These are phyloP conservation scores for Chinchilla lanigera DNA, from an alignment of 2,113 vertebrate genomes.

Conservation along the genomic window DNA sequence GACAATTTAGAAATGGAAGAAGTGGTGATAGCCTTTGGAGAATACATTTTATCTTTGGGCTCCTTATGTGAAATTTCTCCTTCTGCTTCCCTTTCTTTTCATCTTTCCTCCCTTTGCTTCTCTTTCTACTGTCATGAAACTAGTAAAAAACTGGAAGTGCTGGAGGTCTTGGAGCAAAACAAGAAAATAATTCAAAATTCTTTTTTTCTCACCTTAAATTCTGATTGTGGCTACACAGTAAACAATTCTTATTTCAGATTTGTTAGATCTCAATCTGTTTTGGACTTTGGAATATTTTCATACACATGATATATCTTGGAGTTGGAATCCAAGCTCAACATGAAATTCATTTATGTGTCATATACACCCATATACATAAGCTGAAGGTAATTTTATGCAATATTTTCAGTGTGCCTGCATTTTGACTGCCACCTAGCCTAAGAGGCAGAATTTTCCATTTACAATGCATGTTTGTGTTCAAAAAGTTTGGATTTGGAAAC, in stretches of 20 bases:
- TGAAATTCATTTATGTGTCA: not conserved
- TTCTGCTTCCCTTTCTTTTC: not conserved
- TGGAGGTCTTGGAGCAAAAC: not conserved
- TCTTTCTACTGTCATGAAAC: not conserved
- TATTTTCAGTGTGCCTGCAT: not conserved
- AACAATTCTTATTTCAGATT: not conserved
- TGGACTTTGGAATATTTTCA: not conserved
- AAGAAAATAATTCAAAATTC: slow-evolving; percentile 24
- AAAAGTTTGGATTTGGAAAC: not conserved
- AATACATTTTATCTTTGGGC: not conserved
- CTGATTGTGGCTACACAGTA: not conserved
- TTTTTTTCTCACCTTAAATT: not conserved
- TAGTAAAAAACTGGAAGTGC: not conserved
- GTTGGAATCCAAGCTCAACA: not conserved
- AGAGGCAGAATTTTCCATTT: not conserved
- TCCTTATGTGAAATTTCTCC: not conserved
- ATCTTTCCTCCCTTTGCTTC: not conserved
- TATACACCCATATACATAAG: not conserved
- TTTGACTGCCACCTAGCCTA: too few species aligned
- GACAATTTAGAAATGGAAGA: not conserved
- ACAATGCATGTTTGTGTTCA: not conserved
- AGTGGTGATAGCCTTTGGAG: not conserved
- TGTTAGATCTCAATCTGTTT: not conserved
- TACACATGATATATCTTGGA: not conserved
- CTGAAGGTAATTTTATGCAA: too few species aligned